These are phyloP conservation scores for Pecten maximus DNA, from an alignment of 2,888 invertebrate species.

Conservation along the genomic window DNA sequence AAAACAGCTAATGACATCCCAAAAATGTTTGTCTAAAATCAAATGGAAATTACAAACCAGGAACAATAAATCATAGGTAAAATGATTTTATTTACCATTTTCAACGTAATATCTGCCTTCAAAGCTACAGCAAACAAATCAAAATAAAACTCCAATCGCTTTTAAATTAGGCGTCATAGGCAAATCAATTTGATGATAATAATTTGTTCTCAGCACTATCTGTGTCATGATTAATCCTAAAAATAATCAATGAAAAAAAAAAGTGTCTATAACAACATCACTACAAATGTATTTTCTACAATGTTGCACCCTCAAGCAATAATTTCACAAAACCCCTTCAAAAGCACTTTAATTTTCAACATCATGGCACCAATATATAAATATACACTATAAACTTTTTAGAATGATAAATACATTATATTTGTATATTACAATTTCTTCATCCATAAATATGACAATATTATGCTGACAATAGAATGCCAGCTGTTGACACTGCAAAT, in stretches of 20 bases:
- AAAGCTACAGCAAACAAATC: constrained; percentile 1
- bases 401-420: neutral
- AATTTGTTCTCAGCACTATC: neutral
- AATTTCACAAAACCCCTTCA: neutral
- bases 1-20: too few relatives aligned
- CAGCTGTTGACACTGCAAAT: too few relatives aligned
- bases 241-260: neutral
- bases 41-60: neutral
- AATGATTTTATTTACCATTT: constrained; percentile 24
- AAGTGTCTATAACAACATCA: neutral
- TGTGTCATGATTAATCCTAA: neutral
- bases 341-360: neutral
- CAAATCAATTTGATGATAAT: neutral
- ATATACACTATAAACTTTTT: neutral
- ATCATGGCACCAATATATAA: constrained; percentile 11
- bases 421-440: neutral
- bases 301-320: neutral
- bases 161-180: neutral
- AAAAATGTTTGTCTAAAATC: too few relatives aligned
- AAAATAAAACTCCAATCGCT: neutral
- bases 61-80: neutral
- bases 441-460: neutral
- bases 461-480: too few relatives aligned
- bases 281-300: neutral
- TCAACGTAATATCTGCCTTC: neutral